Evolutionary conservation across 2,888 invertebrate species (phyloP).

Genomic region (Mystacides longicornis): DNA sequence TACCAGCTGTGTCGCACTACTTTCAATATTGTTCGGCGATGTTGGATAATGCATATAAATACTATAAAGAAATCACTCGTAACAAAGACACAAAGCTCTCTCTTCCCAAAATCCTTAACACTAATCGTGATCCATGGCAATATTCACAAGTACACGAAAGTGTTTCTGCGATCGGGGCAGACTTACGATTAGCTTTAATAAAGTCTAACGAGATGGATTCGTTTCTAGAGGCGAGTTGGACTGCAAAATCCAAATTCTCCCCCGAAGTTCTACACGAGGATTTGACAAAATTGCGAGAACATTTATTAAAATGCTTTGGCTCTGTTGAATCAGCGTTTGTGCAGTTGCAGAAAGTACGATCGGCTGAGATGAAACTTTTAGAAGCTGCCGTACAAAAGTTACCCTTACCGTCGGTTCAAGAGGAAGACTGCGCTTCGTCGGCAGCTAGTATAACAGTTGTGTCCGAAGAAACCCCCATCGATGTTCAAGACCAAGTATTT

Average conservation of each 20-base stretch:
- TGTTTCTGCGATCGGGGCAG: conserved; percentile 37
- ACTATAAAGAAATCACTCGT: conserved; percentile 10
- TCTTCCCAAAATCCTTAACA: neutral
- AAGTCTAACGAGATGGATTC: conserved; percentile 40
- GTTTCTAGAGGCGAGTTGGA: conserved; percentile 42
- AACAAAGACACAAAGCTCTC: conserved; percentile 2
- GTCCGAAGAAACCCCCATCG: conserved; percentile 35
- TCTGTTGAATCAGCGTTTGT: conserved; percentile 39
- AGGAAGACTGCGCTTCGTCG: conserved; percentile 23
- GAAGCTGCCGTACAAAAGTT: conserved; percentile 20
- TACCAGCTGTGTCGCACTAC: conserved; percentile 33
- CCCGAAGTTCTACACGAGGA: conserved; percentile 37
- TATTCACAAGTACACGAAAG: conserved; percentile 44
- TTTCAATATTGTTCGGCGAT: conserved; percentile 32
- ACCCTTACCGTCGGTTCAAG: conserved; percentile 22
- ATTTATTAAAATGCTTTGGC: conserved; percentile 35
- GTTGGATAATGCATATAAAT: conserved; percentile 13
- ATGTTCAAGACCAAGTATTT: conserved; percentile 43
- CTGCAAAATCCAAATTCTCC: conserved; percentile 38
- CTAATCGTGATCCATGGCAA: conserved; percentile 32
- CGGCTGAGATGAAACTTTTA: conserved; percentile 22
- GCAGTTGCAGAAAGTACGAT: conserved; percentile 38
- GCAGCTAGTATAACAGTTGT: conserved; percentile 19
- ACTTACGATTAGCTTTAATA: conserved; percentile 37
- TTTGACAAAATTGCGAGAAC: conserved; percentile 39